Evolutionary conservation across 2,113 vertebrate genomes (phyloP).

Genomic region (Hyperoodon ampullatus): DNA sequence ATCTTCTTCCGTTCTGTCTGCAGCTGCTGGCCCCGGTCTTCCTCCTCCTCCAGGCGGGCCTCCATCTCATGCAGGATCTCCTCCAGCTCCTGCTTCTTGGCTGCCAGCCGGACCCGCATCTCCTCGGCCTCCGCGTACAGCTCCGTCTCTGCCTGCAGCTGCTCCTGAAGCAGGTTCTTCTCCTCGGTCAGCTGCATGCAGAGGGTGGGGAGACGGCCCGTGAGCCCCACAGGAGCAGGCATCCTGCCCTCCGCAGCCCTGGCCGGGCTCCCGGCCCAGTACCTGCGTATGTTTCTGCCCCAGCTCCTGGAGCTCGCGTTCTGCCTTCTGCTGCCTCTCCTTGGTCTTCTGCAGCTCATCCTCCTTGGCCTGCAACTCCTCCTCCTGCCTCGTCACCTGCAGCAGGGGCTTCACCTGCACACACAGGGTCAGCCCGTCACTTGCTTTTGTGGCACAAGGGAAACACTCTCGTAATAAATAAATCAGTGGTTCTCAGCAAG

Average conservation of each 20-base stretch:
- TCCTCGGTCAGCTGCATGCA: conserved; percentile 89
- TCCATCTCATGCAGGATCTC: conserved; percentile 98
- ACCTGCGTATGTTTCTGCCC: conserved; percentile 93
- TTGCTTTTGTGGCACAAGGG: background rate
- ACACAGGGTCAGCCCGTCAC: rapidly evolving
- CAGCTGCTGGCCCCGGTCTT: conserved; percentile 89
- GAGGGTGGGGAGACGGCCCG: background rate
- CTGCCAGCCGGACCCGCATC: conserved; percentile 92
- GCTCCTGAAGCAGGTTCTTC: conserved; percentile 90
- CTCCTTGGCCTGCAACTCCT: conserved; percentile 97
- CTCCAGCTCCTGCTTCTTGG: conserved; percentile 96
- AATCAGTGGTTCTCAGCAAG: background rate
- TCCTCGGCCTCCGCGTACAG: conserved; percentile 94
- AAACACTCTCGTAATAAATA: rapidly evolving
- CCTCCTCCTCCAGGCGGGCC: conserved; percentile 94
- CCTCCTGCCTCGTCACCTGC: conserved; percentile 97
- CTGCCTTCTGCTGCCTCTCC: conserved; percentile 90
- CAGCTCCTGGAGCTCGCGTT: conserved; percentile 92
- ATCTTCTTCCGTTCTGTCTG: conserved; percentile 94
- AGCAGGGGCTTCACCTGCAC: conserved; percentile 96
- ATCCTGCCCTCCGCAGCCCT: rapidly evolving
- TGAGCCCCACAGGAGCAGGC: rapidly evolving
- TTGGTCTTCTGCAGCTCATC: conserved; percentile 92
- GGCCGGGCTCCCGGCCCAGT: rapidly evolving
- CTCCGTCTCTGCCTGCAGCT: conserved; percentile 94